Conservation (phyloP, 1,140 invertebrate species). For the Drosophila virilis region DNA sequence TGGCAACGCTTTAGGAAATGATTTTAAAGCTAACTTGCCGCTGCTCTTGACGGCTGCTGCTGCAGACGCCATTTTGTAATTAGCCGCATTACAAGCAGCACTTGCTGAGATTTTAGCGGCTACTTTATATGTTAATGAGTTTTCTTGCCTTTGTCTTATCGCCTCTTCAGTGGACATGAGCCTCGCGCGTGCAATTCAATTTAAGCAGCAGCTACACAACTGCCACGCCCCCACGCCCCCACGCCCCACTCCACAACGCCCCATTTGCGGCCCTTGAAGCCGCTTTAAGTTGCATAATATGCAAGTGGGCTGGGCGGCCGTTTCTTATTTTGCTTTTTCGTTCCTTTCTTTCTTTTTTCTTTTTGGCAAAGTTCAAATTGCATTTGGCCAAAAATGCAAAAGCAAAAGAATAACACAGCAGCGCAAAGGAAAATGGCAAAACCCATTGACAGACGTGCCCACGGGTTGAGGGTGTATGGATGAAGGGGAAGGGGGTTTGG, state of each 20-base stretch:
- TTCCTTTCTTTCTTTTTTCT: constrained; percentile 23
- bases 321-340: constrained; percentile 3
- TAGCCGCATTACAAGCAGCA: constrained; percentile 59
- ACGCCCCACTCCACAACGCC: not conserved
- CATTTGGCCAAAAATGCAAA: constrained; percentile 55
- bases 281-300: constrained; percentile 50
- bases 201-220: constrained; percentile 58
- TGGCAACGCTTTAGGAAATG: constrained; percentile 24
- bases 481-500: not conserved
- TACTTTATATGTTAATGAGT: constrained; percentile 78
- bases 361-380: constrained; percentile 66
- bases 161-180: constrained; percentile 53
- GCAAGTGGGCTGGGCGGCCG: constrained; percentile 23
- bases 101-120: constrained; percentile 50
- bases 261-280: not conserved
- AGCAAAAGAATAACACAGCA: constrained; percentile 33
- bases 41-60: constrained; percentile 2
- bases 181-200: constrained; percentile 61
- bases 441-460: constrained; percentile 62
- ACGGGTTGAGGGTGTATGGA: not conserved
- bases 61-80: constrained; percentile 55
- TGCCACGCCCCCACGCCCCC: not conserved
- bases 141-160: constrained; percentile 49
- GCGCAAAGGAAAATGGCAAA: constrained; percentile 43
- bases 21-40: constrained; percentile 34